Evolutionary conservation across 2,113 vertebrate species (phyloP).

Genomic region (Grammomys dolichurus): DNA sequence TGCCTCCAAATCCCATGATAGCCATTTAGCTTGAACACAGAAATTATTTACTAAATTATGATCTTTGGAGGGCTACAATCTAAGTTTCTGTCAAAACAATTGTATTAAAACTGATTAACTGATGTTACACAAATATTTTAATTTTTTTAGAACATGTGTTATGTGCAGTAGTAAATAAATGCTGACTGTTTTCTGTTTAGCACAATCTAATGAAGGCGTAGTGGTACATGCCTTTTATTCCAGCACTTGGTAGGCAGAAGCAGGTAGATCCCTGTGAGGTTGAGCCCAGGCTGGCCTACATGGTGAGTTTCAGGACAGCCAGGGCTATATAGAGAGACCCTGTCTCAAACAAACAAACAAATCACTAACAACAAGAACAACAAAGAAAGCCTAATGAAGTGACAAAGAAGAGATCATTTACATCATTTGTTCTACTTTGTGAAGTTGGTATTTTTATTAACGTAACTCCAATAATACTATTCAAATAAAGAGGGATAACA

Average conservation of each 20-base stretch:
- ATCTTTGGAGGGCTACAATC: constrained; percentile 15
- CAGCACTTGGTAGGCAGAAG: not conserved
- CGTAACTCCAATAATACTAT: constrained; percentile 27
- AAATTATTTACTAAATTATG: constrained; percentile 60
- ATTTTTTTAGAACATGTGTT: not conserved
- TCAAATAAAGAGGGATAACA: not conserved
- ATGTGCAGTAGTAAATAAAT: constrained; percentile 50
- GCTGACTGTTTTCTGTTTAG: constrained; percentile 24
- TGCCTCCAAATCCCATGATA: constrained; percentile 21
- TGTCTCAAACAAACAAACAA: not conserved
- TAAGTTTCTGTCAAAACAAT: constrained; percentile 54
- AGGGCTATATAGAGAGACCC: not conserved
- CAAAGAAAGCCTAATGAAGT: constrained; percentile 6
- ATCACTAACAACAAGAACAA: not conserved
- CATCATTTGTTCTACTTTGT: constrained; percentile 4
- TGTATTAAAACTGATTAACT: constrained; percentile 57
- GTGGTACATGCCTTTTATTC: not conserved
- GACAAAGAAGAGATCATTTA: constrained; percentile 47
- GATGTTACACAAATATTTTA: constrained; percentile 55
- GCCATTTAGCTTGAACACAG: constrained; percentile 41
- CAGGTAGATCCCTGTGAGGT: not conserved
- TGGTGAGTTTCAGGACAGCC: not conserved
- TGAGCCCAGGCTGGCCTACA: not conserved
- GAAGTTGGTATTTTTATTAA: constrained; percentile 59
- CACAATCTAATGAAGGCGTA: not conserved